Conservation (phyloP, 1,140 invertebrate genomes). For the Lucilia cuprina region DNA sequence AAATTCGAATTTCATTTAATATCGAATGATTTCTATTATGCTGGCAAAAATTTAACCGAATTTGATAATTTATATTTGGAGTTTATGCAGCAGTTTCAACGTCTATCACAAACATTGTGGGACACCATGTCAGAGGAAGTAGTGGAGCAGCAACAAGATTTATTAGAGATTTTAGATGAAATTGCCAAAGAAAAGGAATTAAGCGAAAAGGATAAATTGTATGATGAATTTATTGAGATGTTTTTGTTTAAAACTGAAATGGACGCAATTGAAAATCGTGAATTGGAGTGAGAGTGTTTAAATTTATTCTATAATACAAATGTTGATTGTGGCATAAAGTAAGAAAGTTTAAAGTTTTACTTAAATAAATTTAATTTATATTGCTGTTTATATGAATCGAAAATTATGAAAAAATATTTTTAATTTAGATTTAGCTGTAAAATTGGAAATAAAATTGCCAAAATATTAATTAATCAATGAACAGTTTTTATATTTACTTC, state of each 20-base stretch:
- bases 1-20: constrained; percentile 38
- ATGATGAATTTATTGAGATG: constrained; percentile 40
- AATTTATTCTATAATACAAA: too few relatives aligned
- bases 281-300: constrained; percentile 26
- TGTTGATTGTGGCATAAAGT: too few relatives aligned
- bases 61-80: constrained; percentile 40
- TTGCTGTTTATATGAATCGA: too few relatives aligned
- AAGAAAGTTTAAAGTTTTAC: too few relatives aligned
- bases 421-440: too few relatives aligned
- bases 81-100: constrained; percentile 34
- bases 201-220: constrained; percentile 39
- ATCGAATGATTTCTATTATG: constrained; percentile 36
- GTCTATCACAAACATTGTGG: constrained; percentile 29
- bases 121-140: constrained; percentile 23
- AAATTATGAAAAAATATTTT: too few relatives aligned
- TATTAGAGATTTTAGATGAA: constrained; percentile 38
- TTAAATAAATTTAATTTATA: too few relatives aligned
- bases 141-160: constrained; percentile 36
- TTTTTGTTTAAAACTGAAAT: constrained; percentile 36
- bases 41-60: constrained; percentile 26
- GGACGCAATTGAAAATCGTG: constrained; percentile 13
- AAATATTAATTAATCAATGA: too few relatives aligned
- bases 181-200: constrained; percentile 38
- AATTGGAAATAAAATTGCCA: neutral
- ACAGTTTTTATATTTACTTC: too few relatives aligned